Percentiles rank a stretch among this genome's conserved stretches.
Conservation (phyloP, 2,113 vertebrate genomes). For the Opisthocomus hoazin region DNA sequence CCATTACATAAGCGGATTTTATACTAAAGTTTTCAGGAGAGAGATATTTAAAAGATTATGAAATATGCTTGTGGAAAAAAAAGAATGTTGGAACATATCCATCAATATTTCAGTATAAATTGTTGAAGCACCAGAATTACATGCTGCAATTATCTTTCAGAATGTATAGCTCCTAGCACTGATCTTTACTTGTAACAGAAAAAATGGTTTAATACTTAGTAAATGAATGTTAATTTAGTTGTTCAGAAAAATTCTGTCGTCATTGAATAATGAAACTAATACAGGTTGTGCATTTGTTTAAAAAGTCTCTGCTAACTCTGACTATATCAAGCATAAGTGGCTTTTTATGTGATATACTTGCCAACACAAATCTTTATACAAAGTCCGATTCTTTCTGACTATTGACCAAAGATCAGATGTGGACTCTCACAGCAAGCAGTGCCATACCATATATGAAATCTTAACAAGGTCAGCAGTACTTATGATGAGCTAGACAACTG, state of each 20-base stretch:
- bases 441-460: background rate
- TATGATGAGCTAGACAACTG: background rate
- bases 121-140: slow-evolving; percentile 61
- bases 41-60: slow-evolving; percentile 49
- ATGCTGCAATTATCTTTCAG: slow-evolving; percentile 58
- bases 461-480: background rate
- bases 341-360: background rate
- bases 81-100: slow-evolving; percentile 26
- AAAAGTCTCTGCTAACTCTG: background rate
- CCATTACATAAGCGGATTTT: slow-evolving; percentile 25
- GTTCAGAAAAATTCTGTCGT: slow-evolving; percentile 58
- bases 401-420: background rate
- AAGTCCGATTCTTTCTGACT: background rate
- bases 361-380: background rate
- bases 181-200: slow-evolving; percentile 63
- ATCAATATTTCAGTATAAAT: slow-evolving; percentile 41
- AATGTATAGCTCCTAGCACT: slow-evolving; percentile 62
- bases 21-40: background rate
- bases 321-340: background rate
- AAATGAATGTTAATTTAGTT: slow-evolving; percentile 71
- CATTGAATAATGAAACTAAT: slow-evolving; percentile 61
- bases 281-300: slow-evolving; percentile 36
- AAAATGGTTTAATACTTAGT: slow-evolving; percentile 59
- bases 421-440: background rate
- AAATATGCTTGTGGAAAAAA: background rate